These are phyloP conservation scores for Callosobruchus maculatus DNA, from an alignment of 2,888 invertebrate genomes.

Conservation along the genomic window DNA sequence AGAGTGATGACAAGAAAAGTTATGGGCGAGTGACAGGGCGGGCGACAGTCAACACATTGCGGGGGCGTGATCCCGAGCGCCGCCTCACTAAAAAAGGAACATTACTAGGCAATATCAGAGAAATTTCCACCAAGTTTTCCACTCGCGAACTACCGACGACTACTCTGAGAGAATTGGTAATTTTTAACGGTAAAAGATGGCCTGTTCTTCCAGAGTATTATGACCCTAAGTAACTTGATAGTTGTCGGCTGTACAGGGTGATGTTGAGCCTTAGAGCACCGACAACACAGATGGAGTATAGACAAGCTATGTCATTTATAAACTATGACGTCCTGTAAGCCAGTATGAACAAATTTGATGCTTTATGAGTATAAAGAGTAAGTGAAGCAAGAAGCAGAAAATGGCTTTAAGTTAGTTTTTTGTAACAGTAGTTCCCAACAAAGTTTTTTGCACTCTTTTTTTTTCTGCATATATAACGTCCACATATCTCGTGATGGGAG, in stretches of 20 bases:
- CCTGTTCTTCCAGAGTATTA: not conserved
- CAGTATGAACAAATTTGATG: no score
- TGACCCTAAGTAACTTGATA: not conserved
- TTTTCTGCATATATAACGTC: no score
- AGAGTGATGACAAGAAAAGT: constrained; percentile 36
- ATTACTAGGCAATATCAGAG: not conserved
- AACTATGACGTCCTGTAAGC: no score
- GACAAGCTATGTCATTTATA: no score
- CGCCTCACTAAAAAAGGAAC: not conserved
- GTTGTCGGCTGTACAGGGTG: not conserved
- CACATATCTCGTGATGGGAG: no score
- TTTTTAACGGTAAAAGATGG: not conserved
- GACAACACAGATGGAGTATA: no score
- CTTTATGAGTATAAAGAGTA: no score
- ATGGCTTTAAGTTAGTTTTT: no score
- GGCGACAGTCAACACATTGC: constrained; percentile 39
- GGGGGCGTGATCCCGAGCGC: constrained; percentile 26
- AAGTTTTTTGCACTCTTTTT: no score
- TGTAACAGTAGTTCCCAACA: no score
- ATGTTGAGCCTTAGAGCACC: no score
- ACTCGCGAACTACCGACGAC: not conserved
- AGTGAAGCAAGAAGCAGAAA: no score
- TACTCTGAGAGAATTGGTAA: not conserved
- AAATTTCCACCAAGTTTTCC: not conserved
- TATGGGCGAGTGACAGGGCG: constrained; percentile 37